Percentiles rank a stretch among this genome's conserved stretches.
Conservation (phyloP, 1,140 invertebrate species). For the Muscidifurax raptorellus region DNA sequence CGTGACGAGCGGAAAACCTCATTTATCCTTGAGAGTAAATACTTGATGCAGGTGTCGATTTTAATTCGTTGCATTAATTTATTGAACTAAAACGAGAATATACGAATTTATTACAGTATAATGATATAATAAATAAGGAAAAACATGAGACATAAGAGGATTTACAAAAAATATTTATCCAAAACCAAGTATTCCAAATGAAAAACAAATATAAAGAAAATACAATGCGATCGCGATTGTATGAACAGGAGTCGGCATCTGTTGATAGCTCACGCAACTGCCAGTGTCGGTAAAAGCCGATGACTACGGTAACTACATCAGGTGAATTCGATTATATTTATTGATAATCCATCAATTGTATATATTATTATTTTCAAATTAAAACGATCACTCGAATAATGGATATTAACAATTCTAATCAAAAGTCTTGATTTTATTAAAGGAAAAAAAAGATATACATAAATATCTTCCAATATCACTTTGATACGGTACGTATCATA, state of each 20-base stretch:
- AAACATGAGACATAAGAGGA: too few species aligned
- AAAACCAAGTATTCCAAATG: too few species aligned
- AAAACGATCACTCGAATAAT: not conserved
- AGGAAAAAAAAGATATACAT: constrained; percentile 36
- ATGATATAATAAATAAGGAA: too few species aligned
- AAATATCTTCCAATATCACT: constrained; percentile 40
- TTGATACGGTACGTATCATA: constrained; percentile 34
- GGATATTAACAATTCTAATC: constrained; percentile 18
- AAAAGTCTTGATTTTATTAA: constrained; percentile 39
- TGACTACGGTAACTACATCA: not conserved
- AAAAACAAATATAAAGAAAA: not conserved
- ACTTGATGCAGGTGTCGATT: too few species aligned
- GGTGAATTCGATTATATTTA: constrained; percentile 3
- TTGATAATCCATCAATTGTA: not conserved
- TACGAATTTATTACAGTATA: too few species aligned
- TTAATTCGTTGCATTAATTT: too few species aligned
- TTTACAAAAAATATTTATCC: too few species aligned
- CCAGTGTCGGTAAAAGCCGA: not conserved
- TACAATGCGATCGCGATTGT: not conserved
- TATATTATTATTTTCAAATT: too few species aligned
- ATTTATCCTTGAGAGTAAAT: too few species aligned
- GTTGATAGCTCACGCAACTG: not conserved
- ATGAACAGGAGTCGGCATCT: constrained; percentile 33
- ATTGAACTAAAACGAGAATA: too few species aligned
- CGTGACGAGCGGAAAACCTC: too few species aligned